Conservation (phyloP, 2,113 vertebrate genomes). For the Brachypteracias leptosomus region DNA sequence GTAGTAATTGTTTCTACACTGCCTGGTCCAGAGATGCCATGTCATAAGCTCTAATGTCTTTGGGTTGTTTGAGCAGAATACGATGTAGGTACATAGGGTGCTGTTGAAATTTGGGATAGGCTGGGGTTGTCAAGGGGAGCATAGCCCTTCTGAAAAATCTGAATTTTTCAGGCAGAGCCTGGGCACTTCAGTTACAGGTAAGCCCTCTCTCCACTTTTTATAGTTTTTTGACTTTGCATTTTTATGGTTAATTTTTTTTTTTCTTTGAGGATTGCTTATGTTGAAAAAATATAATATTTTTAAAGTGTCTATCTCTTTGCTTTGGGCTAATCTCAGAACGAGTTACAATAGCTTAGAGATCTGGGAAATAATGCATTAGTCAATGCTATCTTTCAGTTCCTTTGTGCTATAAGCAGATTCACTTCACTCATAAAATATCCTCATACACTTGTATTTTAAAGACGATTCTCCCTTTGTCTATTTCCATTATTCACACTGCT, state of each 20-base stretch:
- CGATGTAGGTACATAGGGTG: background rate
- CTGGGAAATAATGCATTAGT: background rate
- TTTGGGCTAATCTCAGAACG: background rate
- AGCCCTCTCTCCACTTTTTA: background rate
- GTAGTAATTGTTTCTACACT: too few species aligned
- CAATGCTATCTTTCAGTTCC: background rate
- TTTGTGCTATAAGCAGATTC: background rate
- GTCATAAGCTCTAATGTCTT: background rate
- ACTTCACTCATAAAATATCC: background rate
- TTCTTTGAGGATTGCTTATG: background rate
- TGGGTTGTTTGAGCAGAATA: background rate
- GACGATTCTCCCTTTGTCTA: background rate
- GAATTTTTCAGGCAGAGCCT: background rate
- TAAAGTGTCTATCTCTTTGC: background rate
- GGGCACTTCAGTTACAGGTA: background rate
- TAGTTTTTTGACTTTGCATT: background rate
- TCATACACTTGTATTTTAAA: background rate
- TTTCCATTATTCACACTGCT: background rate
- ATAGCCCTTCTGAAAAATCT: background rate
- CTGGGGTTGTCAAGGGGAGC: background rate
- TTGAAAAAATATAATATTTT: background rate
- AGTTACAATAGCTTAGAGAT: background rate
- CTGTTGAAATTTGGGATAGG: background rate
- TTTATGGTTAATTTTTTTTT: background rate
- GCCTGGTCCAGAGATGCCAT: background rate